A percentile compares a stretch with the other conserved stretches of the same genome.
These are phyloP conservation scores for Pristionchus mayeri DNA, from an alignment of 2,888 invertebrate species.

Conservation along the genomic window DNA sequence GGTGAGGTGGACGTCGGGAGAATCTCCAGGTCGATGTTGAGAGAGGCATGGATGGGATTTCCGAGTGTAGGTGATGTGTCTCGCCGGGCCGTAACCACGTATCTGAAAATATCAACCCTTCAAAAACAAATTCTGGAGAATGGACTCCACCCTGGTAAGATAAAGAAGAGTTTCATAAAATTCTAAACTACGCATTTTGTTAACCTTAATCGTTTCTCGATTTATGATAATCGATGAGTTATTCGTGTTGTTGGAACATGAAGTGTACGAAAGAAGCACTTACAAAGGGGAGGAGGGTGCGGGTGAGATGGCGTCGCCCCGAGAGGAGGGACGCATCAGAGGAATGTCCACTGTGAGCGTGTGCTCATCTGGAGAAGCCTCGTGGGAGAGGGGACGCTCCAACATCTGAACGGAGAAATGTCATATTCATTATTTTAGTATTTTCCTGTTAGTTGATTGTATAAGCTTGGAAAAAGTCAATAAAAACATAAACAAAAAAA, in stretches of 20 bases:
- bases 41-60: slow-evolving; percentile 21
- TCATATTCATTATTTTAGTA: too few species aligned
- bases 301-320: not conserved
- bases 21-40: slow-evolving; percentile 48
- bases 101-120: too few species aligned
- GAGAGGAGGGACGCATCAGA: not conserved
- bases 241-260: not conserved
- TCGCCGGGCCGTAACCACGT: slow-evolving; percentile 35
- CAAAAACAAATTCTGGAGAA: too few species aligned
- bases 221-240: too few species aligned
- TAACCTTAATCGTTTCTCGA: not conserved
- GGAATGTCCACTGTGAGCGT: slow-evolving; percentile 49
- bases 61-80: slow-evolving; percentile 32
- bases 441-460: too few species aligned
- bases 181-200: not conserved
- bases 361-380: slow-evolving; percentile 24
- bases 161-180: too few species aligned
- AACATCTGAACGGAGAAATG: slow-evolving; percentile 13
- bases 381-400: slow-evolving; percentile 25
- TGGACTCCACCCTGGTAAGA: too few species aligned
- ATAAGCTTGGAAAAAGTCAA: too few species aligned
- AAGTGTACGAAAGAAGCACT: not conserved
- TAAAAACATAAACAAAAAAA: too few species aligned
- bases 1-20: not conserved
- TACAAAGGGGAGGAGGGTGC: slow-evolving; percentile 46